Evolutionary conservation across 2,888 invertebrate genomes (phyloP).

Genomic region (Drosophila nr. perissopoda): DNA sequence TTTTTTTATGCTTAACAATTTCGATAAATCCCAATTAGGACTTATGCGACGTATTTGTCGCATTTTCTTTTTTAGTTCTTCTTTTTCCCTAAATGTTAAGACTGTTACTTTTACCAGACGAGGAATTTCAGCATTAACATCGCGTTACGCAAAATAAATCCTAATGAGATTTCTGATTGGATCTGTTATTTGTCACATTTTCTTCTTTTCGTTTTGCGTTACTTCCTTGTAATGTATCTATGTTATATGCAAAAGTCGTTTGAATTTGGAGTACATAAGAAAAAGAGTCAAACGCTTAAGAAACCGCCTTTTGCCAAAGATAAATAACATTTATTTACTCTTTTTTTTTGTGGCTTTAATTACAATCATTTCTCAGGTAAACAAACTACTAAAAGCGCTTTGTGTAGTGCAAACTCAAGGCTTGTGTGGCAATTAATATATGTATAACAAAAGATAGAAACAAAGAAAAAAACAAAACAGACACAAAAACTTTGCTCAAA

Average conservation of each 20-base stretch:
- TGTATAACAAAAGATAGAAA: constrained; percentile 26
- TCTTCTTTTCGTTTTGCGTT: neutral
- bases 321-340: constrained; percentile 64
- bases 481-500: constrained; percentile 24
- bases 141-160: neutral
- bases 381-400: constrained; percentile 60
- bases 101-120: neutral
- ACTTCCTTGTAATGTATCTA: neutral
- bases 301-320: constrained; percentile 22
- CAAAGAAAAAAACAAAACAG: constrained; percentile 26
- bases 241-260: constrained; percentile 22
- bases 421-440: constrained; percentile 64
- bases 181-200: neutral
- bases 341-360: constrained; percentile 72
- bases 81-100: neutral
- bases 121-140: neutral
- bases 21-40: neutral
- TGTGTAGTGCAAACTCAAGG: constrained; percentile 74
- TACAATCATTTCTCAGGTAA: constrained; percentile 71
- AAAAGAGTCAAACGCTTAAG: constrained; percentile 35
- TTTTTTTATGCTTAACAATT: neutral
- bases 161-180: too few relatives aligned
- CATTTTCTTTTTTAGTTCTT: neutral
- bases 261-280: constrained; percentile 10
- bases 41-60: neutral